Base-by-base conservation (phyloP, 2,797 vertebrate genomes). In the Sebastes steindachneri region DNA sequence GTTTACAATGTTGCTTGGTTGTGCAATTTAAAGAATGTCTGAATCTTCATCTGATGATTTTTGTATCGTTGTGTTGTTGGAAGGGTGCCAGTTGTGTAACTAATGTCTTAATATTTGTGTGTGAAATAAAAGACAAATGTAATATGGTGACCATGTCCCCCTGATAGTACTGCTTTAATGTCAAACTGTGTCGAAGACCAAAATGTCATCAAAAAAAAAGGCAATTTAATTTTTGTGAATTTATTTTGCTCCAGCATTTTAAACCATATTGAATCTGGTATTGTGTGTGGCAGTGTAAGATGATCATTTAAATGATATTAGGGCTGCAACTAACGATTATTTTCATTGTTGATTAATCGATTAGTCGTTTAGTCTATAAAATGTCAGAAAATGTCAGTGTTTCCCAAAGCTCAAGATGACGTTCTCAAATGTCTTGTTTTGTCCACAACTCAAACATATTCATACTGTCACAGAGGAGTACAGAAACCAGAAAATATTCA, bases 11-110 rank as follows among this genome's bases (percentile, higher is more conserved):
- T 93, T 87, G 88, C 90, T 93, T 90, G 91, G 88, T 92, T 10
- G 77, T 96, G 91, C 85, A 96, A 93, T 93, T 86, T 91, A 87
- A 92, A 90, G 95, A 96, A 95, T 96, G 95, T 96, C 92, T 95
- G 93, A 88, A 93, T 94, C 74, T 92, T 88, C 51, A 88, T 91
- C 87, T 89, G 86, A 94, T 92, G 94, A 82, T 95, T 96, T 88
- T 96, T 95, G 74, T 95, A 95, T 92, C 45, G 41, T 94, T 75
- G 62, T 95, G 92, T 90, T 89, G 83, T 93, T 94, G 88, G 85
- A 95, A 92, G 94, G 95, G 94, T 96, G 92, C 75, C 92, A 93
- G 90, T 93, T 90, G 89, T 96, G 93, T 95, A 89, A 90, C 83
- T 90, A 80, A 88, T 90, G 95, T 96, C 95, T 96, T 94, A 94